These are phyloP conservation scores for Muntiacus muntjak DNA, from an alignment of 2,113 vertebrate species.

Conservation along the genomic window DNA sequence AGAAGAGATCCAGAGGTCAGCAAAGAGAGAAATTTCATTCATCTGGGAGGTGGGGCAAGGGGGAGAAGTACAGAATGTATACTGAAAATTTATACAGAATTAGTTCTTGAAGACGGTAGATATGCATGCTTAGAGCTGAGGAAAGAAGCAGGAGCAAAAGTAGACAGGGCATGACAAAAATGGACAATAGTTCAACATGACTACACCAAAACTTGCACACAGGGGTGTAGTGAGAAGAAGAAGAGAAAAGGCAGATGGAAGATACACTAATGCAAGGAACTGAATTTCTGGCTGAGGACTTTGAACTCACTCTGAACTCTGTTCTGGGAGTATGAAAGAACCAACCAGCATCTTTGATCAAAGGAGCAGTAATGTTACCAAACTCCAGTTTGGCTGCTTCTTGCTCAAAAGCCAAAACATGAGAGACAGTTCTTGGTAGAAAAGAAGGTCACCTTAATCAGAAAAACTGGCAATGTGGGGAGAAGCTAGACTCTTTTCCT, in stretches of 20 bases:
- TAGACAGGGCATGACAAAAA: background rate
- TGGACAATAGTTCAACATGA: background rate
- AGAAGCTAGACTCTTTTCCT: background rate
- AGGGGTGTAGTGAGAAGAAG: background rate
- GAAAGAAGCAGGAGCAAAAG: background rate
- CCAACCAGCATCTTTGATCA: background rate
- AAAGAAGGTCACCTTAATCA: background rate
- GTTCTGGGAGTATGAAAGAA: background rate
- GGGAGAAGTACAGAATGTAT: background rate
- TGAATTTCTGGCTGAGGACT: background rate
- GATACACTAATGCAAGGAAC: background rate
- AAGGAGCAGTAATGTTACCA: background rate
- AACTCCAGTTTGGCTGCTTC: background rate
- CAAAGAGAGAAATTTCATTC: background rate
- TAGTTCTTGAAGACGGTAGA: background rate
- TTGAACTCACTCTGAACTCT: background rate
- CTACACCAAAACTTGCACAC: background rate
- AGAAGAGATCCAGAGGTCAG: background rate
- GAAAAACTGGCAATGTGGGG: background rate
- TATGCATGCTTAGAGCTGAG: background rate
- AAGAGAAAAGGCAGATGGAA: background rate
- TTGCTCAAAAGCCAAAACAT: background rate
- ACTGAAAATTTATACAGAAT: background rate
- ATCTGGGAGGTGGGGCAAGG: background rate
- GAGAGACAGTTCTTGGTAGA: background rate